Conservation (phyloP, 2,113 vertebrate genomes). For the Pycnonotus jocosus region DNA sequence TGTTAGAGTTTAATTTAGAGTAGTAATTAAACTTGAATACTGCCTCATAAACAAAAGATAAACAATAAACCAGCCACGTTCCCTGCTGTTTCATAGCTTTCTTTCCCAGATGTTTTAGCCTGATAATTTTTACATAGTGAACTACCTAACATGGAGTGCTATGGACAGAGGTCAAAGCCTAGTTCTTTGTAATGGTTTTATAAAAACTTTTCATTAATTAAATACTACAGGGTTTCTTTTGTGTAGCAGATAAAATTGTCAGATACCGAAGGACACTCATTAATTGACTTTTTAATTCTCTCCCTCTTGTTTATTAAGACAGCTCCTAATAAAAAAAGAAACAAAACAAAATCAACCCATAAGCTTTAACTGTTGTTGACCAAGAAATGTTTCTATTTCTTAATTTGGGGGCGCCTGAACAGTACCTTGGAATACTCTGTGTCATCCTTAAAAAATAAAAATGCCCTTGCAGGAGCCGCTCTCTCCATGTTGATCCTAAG, state of each 20-base stretch:
- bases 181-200: constrained; percentile 17
- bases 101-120: constrained; percentile 94
- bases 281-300: constrained; percentile 27
- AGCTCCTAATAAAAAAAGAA: not conserved
- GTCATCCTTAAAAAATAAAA: not conserved
- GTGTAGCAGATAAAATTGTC: constrained; percentile 40
- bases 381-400: not conserved
- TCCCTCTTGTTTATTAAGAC: not conserved
- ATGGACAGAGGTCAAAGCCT: constrained; percentile 73
- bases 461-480: not conserved
- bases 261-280: not conserved
- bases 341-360: not conserved
- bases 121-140: constrained; percentile 91
- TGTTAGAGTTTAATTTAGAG: constrained; percentile 99
- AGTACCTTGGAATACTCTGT: not conserved
- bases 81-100: constrained; percentile 97
- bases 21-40: constrained; percentile 99
- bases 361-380: not conserved
- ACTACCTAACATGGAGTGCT: constrained; percentile 76
- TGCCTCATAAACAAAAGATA: constrained; percentile 99
- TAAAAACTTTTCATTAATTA: constrained; percentile 23
- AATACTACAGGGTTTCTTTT: constrained; percentile 16
- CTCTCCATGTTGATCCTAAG: not conserved
- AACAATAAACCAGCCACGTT: constrained; percentile 93
- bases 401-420: not conserved